Base-by-base conservation (phyloP, 1,140 invertebrate species). In the Micrasema minimum region DNA sequence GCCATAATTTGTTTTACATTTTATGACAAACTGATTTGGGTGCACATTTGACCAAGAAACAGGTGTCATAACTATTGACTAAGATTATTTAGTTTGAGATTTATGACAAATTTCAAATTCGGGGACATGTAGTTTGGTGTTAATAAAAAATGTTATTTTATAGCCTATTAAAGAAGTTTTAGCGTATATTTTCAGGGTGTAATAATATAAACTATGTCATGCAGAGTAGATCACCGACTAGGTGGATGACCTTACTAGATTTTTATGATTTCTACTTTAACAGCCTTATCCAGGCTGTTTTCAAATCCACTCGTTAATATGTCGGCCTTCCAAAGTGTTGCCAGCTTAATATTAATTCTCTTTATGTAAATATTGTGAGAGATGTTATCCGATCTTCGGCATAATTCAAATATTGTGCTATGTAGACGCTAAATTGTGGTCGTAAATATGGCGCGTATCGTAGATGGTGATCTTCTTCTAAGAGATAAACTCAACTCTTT, bases 131-230 rank as follows among this genome's bases (percentile, higher is more conserved):
- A 59, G 41, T 55, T 37, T 31, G 6, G 22, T 55, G 20, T 37
- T 55, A n/a, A 62, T 72, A 64, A 68, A 72, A 68, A 72, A 61
- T 67, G 64, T 65, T 72, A 72, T 72, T 68, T 68, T 68, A 72
- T 62, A 18, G 67, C 9, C 57, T 38, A 43, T 72, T 61, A 68
- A 57, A 59, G 26, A 22, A 31, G 26, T n/a, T 23, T n/a, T 35
- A 51, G n/a, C 55, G 18, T 22, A 18, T 59, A 16, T 14, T 31
- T 45, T 57, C 16, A 46, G 66, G 37, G 53, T 72, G 35, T n/a
- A 62, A 41, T 35, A 41, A 66, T 66, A 67, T 67, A 66, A 72
- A 66, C 70, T 72, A 62, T 72, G 64, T 66, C 70, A 71, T 16
- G 53, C 45, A 16, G 53, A n/a, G 20, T 43, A 53, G 53, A 38